phyloP scores from a whole-genome alignment of 2,888 invertebrate genomes.

The Iphiclides podalirius region DNA sequence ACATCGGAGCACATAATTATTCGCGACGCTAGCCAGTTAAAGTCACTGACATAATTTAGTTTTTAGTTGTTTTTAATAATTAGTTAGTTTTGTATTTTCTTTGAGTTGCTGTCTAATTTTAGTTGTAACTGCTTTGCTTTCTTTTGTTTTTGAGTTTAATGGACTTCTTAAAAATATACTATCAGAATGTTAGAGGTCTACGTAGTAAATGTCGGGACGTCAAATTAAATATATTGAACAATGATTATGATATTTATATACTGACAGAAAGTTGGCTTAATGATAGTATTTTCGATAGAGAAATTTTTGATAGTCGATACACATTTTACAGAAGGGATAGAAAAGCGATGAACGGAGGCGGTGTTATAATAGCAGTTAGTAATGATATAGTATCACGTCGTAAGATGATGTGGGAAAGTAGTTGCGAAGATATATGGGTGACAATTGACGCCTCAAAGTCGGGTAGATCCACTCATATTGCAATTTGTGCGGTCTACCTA shows the following conservation, averaged over 20 bases:
- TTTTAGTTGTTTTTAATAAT: background rate
- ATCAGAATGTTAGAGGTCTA: background rate
- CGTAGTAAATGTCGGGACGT: constrained; percentile 3
- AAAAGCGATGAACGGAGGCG: background rate
- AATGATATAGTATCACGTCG: background rate
- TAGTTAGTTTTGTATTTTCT: background rate
- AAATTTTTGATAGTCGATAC: constrained; percentile 2
- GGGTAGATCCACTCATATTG: background rate
- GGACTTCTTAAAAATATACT: background rate
- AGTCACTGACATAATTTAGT: background rate
- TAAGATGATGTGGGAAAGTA: constrained; percentile 1
- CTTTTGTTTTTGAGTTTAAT: background rate
- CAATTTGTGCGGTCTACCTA: too few species aligned
- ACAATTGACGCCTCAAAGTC: too few species aligned
- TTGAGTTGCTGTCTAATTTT: background rate
- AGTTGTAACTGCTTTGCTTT: background rate
- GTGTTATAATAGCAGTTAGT: background rate
- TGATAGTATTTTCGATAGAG: background rate
- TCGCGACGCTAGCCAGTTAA: constrained; percentile 2
- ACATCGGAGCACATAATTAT: constrained; percentile 8
- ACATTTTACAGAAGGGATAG: constrained; percentile 6
- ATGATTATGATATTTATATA: constrained; percentile 1
- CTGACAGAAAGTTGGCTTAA: constrained; percentile 4
- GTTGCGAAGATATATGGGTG: constrained; percentile 5
- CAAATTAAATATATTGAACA: background rate